phyloP scores from a whole-genome alignment of 2,888 invertebrate species.

The Aleiodes alternator region DNA sequence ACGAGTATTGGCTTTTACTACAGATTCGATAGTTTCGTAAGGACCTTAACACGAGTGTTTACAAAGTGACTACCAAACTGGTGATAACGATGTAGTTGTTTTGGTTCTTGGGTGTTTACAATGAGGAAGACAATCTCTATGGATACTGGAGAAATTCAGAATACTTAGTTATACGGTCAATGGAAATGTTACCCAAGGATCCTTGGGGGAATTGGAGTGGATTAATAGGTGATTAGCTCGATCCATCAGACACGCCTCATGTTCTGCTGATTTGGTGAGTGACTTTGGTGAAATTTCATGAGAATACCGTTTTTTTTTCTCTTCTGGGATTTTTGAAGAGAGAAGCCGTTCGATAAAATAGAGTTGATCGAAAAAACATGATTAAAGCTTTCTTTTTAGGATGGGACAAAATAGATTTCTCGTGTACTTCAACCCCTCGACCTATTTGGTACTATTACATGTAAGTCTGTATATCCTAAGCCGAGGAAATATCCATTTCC shows the following conservation, averaged over 20 bases:
- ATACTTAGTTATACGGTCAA: conserved; percentile 35
- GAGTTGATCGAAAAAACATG: conserved; percentile 67
- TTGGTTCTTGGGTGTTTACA: conserved; percentile 2
- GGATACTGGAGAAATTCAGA: conserved; percentile 25
- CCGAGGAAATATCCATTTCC: conserved; percentile 63
- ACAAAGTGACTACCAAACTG: not conserved
- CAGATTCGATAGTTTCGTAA: conserved; percentile 7
- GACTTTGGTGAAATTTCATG: not conserved
- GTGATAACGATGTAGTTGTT: conserved; percentile 13
- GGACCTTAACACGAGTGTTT: conserved; percentile 4
- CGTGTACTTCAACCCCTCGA: conserved; percentile 62
- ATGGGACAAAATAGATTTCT: conserved; percentile 72
- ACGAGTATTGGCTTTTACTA: conserved; percentile 5
- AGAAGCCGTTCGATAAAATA: conserved; percentile 29
- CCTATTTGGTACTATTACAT: conserved; percentile 73
- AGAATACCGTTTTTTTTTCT: not conserved
- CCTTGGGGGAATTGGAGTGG: conserved; percentile 42
- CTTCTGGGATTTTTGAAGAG: not conserved
- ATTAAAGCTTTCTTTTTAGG: conserved; percentile 69
- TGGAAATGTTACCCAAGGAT: conserved; percentile 22
- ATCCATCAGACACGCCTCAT: conserved; percentile 62
- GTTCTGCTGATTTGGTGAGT: conserved; percentile 32
- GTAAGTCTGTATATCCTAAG: conserved; percentile 66
- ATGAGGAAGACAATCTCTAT: conserved; percentile 33
- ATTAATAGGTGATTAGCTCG: conserved; percentile 69